These are phyloP conservation scores for Ephestia elutella DNA, from an alignment of 1,140 invertebrate genomes.

Conservation along the genomic window DNA sequence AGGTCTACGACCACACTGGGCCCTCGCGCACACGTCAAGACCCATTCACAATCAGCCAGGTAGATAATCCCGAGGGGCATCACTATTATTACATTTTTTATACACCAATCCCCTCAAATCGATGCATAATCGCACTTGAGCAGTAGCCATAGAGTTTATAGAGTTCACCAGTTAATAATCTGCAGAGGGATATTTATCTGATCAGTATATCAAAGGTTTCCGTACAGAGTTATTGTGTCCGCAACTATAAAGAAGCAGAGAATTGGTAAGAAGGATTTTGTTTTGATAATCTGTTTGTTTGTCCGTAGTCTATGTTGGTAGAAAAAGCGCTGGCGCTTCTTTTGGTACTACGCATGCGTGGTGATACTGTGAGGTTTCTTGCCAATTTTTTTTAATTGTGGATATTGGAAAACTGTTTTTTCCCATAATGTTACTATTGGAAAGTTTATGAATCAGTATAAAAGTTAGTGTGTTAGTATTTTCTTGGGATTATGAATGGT, in stretches of 20 bases:
- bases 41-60: constrained; percentile 48
- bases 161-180: neutral
- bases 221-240: constrained; percentile 7
- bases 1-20: neutral
- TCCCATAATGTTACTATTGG: no score
- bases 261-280: neutral
- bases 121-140: constrained; percentile 3
- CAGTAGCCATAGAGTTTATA: neutral
- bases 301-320: neutral
- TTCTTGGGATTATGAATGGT: no score
- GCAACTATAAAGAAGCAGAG: neutral
- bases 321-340: neutral
- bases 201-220: constrained; percentile 32
- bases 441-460: no score
- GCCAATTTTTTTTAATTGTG: neutral
- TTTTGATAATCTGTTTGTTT: constrained; percentile 5
- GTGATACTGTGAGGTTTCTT: neutral
- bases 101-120: neutral
- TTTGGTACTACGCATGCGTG: neutral
- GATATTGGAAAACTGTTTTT: no score
- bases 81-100: constrained; percentile 44
- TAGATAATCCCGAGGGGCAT: constrained; percentile 60
- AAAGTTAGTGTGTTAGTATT: no score
- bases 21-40: constrained; percentile 1
- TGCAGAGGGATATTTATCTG: constrained; percentile 17